Evolutionary conservation across 2,888 invertebrate genomes (phyloP).

Genomic region (Caenorhabditis sp.): DNA sequence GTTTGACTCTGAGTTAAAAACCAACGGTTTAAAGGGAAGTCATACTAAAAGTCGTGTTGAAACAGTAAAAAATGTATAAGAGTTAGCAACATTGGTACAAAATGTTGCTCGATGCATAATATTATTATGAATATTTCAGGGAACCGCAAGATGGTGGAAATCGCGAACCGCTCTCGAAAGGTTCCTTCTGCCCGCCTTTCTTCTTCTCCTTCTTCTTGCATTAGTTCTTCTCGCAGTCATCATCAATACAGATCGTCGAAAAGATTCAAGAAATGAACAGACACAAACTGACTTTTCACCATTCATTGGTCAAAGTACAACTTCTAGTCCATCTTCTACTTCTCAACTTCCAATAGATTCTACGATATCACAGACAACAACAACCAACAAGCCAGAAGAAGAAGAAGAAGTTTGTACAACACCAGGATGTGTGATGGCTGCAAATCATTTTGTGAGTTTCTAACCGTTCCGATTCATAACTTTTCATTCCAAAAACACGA

Average conservation of each 20-base stretch:
- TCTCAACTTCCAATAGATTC: slow-evolving; percentile 6
- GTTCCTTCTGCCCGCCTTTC: slow-evolving; percentile 37
- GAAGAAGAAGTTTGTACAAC: slow-evolving; percentile 55
- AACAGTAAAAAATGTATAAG: no score
- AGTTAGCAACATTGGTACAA: no score
- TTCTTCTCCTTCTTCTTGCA: slow-evolving; percentile 40
- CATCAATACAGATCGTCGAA: slow-evolving; percentile 35
- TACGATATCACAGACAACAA: slow-evolving; percentile 11
- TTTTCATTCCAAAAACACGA: background rate
- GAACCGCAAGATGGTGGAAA: slow-evolving; percentile 52
- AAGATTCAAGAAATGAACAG: slow-evolving; percentile 14
- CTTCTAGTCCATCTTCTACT: background rate
- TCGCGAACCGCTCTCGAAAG: slow-evolving; percentile 47
- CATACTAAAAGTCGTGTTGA: no score
- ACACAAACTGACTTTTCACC: slow-evolving; percentile 14
- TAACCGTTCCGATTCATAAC: background rate
- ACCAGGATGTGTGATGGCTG: slow-evolving; percentile 60
- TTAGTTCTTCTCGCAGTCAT: slow-evolving; percentile 37
- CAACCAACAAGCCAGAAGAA: slow-evolving; percentile 22
- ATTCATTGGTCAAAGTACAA: background rate
- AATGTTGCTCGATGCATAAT: no score
- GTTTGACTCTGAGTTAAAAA: no score
- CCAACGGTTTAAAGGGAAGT: no score
- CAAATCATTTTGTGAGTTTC: slow-evolving; percentile 56
- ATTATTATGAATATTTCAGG: slow-evolving; percentile 49